Base-by-base conservation (phyloP, 1,140 invertebrate species). In the Brachionus calyciflorus region DNA sequence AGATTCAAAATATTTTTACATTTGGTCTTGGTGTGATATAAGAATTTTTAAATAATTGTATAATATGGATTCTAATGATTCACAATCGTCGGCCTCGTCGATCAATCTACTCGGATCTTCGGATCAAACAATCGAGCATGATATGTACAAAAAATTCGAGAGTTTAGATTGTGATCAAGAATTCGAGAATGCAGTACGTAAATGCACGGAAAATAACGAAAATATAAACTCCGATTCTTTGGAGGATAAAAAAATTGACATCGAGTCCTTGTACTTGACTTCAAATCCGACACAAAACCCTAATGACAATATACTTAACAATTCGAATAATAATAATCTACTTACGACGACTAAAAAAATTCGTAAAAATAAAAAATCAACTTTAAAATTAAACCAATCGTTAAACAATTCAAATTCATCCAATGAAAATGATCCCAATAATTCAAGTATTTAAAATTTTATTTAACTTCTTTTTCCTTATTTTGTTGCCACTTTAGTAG, bases 91-190 rank as follows among this genome's bases (percentile, higher is more conserved):
- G 19, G 33, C 55, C 4, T 60, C 55, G 55, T 60, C 55, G 33
- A 60, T 60, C 2, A 60, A 33, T 33, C 37, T 60, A 33, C 55
- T 60, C 5, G 37, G n/a, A n/a, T n/a, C n/a, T n/a, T n/a, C n/a
- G n/a, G n/a, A n/a, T n/a, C n/a, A n/a, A n/a, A n/a, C 55, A 33
- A 17, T 60, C 1, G 55, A 60, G 12, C 26, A 60, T 30, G 55
- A 60, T 28, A 60, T 60, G 55, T 60, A 60, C 55, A 60, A 60
- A 60, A 60, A 60, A 33, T 60, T 60, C 28, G 28, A 60, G n/a
- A 60, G 55, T 60, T 33, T 60, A 2, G 55, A 60, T 33, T 60
- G 55, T 17, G 55, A 60, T 5, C 55, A 60, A 33, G 55, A 60
- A 17, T 60, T 60, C n/a, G 53, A 57, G 53, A 17, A 57, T 5